A percentile compares a stretch with the other conserved stretches of the same genome.
Conservation (phyloP, 2,797 vertebrate species). For the Mus spretus region DNA sequence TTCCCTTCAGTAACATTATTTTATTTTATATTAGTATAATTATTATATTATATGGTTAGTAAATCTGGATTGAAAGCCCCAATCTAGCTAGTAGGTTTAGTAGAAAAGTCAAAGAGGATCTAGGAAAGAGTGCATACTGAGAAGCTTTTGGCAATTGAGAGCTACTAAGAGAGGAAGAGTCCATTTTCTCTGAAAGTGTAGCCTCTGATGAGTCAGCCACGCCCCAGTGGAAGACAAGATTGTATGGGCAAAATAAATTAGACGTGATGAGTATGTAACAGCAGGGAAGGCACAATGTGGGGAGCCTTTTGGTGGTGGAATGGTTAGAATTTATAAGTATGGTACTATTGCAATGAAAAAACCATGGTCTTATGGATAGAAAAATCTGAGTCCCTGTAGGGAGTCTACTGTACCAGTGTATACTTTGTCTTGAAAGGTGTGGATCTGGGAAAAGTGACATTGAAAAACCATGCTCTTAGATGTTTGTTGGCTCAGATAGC, state of each 20-base stretch:
- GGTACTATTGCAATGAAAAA: not conserved
- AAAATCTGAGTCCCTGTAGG: not conserved
- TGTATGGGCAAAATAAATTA: not conserved
- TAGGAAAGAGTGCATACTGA: not conserved
- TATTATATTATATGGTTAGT: not conserved
- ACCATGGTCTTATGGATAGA: not conserved
- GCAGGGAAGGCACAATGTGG: not conserved
- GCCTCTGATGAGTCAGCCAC: not conserved
- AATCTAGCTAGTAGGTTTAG: not conserved
- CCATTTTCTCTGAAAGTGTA: not conserved
- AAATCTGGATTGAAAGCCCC: not conserved
- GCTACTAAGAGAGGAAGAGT: not conserved
- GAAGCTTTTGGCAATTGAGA: not conserved
- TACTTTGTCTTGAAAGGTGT: not conserved
- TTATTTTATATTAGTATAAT: not conserved
- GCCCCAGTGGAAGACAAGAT: not conserved
- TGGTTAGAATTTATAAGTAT: not conserved
- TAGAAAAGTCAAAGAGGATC: not conserved
- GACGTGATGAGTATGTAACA: not conserved
- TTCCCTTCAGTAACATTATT: not conserved
- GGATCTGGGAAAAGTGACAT: not conserved
- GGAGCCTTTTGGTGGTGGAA: not conserved
- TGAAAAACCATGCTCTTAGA: not conserved
- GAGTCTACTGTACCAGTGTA: not conserved
- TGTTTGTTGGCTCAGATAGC: not conserved